Evolutionary conservation across 2,888 invertebrate species (phyloP).

Genomic region (Poecilus cupreus): DNA sequence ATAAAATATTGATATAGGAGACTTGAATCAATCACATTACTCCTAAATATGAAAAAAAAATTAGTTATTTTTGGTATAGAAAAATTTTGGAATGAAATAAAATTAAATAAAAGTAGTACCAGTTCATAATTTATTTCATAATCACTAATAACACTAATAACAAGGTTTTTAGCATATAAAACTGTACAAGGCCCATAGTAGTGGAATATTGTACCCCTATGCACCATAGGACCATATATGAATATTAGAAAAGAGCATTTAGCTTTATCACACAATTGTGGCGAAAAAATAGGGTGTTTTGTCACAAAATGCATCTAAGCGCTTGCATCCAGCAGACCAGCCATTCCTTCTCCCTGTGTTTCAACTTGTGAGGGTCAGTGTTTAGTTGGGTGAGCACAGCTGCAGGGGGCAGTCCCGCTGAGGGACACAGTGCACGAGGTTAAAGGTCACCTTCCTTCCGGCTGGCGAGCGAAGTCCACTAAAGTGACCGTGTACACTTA

Average conservation of each 20-base stretch:
- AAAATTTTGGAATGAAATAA: too few relatives aligned
- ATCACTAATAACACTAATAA: too few relatives aligned
- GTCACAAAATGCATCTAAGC: slow-evolving; percentile 66
- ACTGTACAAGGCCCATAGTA: too few relatives aligned
- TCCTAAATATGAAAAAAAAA: too few relatives aligned
- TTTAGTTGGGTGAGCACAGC: background rate
- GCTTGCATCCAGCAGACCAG: slow-evolving; percentile 59
- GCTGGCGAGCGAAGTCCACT: slow-evolving; percentile 61
- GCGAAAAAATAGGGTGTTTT: slow-evolving; percentile 69
- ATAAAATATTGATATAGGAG: too few relatives aligned
- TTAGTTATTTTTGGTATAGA: too few relatives aligned
- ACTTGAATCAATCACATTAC: too few relatives aligned
- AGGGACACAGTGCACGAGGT: slow-evolving; percentile 62
- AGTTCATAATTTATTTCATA: too few relatives aligned
- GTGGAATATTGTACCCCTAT: background rate
- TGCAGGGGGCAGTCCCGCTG: slow-evolving; percentile 51
- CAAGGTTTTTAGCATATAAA: too few relatives aligned
- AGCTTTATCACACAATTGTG: slow-evolving; percentile 68
- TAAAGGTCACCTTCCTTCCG: slow-evolving; percentile 69
- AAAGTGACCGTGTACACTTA: slow-evolving; percentile 35
- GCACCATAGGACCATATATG: slow-evolving; percentile 57
- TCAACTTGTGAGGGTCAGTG: background rate
- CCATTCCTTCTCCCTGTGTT: background rate
- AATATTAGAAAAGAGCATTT: slow-evolving; percentile 67
- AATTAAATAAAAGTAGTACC: too few relatives aligned